Base-by-base conservation (phyloP, 2,888 invertebrate genomes). In the Steinernema hermaphroditum region DNA sequence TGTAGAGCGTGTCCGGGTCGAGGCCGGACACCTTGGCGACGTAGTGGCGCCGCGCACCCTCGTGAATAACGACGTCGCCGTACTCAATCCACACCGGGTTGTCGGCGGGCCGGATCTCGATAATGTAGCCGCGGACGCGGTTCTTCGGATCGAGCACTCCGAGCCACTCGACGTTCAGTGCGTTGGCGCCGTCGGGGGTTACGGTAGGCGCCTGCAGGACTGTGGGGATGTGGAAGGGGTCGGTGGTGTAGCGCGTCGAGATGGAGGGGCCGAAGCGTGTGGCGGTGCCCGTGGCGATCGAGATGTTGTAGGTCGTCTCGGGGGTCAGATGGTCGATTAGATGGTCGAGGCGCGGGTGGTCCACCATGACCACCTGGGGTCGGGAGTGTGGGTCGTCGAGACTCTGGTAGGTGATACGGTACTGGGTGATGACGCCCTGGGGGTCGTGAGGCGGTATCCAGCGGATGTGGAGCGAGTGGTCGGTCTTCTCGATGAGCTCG, bases 1-100 rank as follows among this genome's bases (percentile, higher is more conserved):
- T 84, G 78, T 88, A 89, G 68, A 86, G 86, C 1, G 88, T 88
- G 78, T 87, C 86, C 4, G 89, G 85, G 54, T 87, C 84, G 32
- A 89, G 83, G 12, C 85, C 85, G 4, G 85, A 83, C 29, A 89
- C 76, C 43, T 86, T 86, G 78, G 86, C 80, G 73, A 77, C 73
- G 77, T 86, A 86, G 24, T 75, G 77, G 16, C 78, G 75, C 75
- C 83, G 85, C n/a, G 79, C 80, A 22, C 78, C 62, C 43, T 85
- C 85, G 77, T 87, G 85, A 9, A 76, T 75, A 2, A 81, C 80
- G 9, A 83, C 75, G 24, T 78, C 80, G 57, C 81, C 81, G 44
- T 87, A 72, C 83, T 87, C 77, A 78, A 84, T 76, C 85, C 86
- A 78, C 76, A 83, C 71, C 75, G 84, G 80, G 68, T 81, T 79